phyloP scores from a whole-genome alignment of 2,113 vertebrate species.

The Charina bottae region DNA sequence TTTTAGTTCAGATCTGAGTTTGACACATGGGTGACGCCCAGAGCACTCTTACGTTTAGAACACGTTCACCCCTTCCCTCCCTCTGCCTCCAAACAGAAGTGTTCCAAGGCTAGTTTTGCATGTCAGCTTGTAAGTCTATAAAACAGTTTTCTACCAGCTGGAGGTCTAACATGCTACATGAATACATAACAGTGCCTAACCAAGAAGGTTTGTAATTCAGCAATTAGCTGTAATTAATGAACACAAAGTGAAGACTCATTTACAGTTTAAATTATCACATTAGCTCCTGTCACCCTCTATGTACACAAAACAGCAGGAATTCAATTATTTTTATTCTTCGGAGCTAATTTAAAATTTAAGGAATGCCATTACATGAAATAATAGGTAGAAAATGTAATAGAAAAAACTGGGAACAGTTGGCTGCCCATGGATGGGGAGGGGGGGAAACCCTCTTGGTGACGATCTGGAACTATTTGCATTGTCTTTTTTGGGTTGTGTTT shows the following conservation, averaged over 20 bases:
- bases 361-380: conserved; percentile 89
- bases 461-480: conserved; percentile 76
- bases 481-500: background rate
- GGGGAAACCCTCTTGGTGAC: conserved; percentile 74
- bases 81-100: conserved; percentile 72
- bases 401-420: conserved; percentile 83
- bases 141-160: conserved; percentile 86
- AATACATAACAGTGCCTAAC: conserved; percentile 89
- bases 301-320: conserved; percentile 98
- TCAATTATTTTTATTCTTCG: conserved; percentile 97
- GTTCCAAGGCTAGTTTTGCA: conserved; percentile 74
- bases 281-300: conserved; percentile 98
- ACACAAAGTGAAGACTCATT: conserved; percentile 98
- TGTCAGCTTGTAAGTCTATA: conserved; percentile 84
- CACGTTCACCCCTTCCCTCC: background rate
- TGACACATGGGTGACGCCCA: conserved; percentile 56
- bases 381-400: conserved; percentile 86
- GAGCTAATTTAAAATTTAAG: conserved; percentile 95
- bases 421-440: conserved; percentile 76
- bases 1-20: conserved; percentile 58
- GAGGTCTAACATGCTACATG: conserved; percentile 87
- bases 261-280: conserved; percentile 99
- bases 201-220: conserved; percentile 91
- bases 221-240: conserved; percentile 99
- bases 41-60: conserved; percentile 8